Evolutionary conservation across 2,797 vertebrate species (phyloP).

Genomic region (Argya squamiceps): DNA sequence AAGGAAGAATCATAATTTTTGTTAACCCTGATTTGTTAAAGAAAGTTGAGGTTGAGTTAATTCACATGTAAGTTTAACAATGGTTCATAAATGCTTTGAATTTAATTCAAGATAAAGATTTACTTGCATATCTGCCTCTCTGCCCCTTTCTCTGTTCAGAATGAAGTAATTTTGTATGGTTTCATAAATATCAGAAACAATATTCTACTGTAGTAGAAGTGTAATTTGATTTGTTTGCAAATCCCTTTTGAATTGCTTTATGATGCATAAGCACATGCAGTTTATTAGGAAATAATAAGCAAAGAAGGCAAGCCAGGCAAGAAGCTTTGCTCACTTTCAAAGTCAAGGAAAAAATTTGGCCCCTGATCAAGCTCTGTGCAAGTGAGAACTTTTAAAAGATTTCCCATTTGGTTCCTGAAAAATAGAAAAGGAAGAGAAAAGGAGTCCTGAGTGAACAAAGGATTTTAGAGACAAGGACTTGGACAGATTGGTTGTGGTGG

Average conservation of each 20-base stretch:
- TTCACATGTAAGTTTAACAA: background rate
- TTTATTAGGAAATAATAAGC: conserved; percentile 63
- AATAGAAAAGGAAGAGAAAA: conserved; percentile 71
- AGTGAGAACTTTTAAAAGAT: conserved; percentile 93
- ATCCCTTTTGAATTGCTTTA: conserved; percentile 65
- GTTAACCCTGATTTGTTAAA: background rate
- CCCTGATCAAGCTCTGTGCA: conserved; percentile 95
- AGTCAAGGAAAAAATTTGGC: conserved; percentile 95
- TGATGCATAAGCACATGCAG: conserved; percentile 52
- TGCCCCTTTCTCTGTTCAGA: background rate
- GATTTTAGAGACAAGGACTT: conserved; percentile 27
- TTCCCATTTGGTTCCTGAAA: conserved; percentile 91
- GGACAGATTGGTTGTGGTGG: conserved; percentile 37
- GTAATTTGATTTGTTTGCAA: conserved; percentile 51
- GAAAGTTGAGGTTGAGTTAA: background rate
- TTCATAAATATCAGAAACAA: background rate
- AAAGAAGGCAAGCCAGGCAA: conserved; percentile 72
- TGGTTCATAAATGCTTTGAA: background rate
- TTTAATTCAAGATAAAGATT: background rate
- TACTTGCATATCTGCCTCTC: background rate
- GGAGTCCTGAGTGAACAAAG: conserved; percentile 63
- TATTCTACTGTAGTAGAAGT: conserved; percentile 5
- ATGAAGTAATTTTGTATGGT: background rate
- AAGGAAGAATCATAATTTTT: background rate
- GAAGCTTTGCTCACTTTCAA: conserved; percentile 91